Percentiles rank a stretch among this genome's conserved stretches.
Evolutionary conservation across 2,113 vertebrate genomes (phyloP).

Genomic region (Mystacornis crossleyi): DNA sequence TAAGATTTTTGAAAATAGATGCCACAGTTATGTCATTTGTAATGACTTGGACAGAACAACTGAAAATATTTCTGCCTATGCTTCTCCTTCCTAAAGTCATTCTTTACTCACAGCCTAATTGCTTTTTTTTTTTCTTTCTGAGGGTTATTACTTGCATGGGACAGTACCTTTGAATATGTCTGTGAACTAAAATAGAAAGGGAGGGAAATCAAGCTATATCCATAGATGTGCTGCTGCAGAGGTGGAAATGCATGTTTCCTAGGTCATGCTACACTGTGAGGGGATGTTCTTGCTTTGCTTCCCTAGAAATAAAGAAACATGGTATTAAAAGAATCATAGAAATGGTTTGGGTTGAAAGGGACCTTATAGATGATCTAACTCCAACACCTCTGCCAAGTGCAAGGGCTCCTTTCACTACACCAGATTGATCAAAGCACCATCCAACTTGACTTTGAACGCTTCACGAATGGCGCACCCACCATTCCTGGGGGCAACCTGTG

Average conservation of each 20-base stretch:
- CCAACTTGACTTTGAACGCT: background rate
- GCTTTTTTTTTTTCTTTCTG: background rate
- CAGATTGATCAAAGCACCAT: no score
- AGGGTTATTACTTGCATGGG: background rate
- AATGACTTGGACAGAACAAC: conserved; percentile 11
- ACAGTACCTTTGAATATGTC: background rate
- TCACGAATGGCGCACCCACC: accelerated
- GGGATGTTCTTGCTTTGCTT: background rate
- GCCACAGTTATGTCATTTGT: background rate
- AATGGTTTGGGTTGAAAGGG: background rate
- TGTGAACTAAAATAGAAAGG: background rate
- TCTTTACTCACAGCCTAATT: background rate
- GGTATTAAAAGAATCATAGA: background rate
- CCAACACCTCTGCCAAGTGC: background rate
- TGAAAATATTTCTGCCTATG: background rate
- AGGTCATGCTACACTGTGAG: background rate
- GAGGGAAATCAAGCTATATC: background rate
- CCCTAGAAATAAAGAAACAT: background rate
- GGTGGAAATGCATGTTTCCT: background rate
- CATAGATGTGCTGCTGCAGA: background rate
- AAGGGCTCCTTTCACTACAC: background rate
- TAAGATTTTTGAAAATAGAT: background rate
- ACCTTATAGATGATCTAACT: background rate
- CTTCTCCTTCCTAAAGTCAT: background rate
- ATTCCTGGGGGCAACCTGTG: accelerated